phyloP scores from a whole-genome alignment of 1,140 invertebrate species.

The Bombus turneri region DNA sequence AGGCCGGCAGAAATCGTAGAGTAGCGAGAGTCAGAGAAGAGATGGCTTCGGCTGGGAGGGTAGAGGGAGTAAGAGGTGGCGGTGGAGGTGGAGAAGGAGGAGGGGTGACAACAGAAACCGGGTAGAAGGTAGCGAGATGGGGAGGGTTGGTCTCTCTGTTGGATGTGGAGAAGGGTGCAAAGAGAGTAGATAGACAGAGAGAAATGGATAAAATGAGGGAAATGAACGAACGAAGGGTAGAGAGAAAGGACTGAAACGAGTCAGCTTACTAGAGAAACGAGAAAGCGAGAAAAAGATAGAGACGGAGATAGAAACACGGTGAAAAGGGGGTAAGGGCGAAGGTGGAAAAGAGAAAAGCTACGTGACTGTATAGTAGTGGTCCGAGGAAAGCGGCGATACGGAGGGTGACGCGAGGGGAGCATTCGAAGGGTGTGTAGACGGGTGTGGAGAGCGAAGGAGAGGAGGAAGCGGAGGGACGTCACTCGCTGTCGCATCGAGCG shows the following conservation, averaged over 20 bases:
- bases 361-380: neutral
- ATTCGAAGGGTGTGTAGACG: constrained; percentile 21
- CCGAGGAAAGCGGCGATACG: constrained; percentile 29
- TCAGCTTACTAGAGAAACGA: neutral
- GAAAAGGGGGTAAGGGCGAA: constrained; percentile 47
- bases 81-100: constrained; percentile 40
- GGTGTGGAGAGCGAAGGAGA: constrained; percentile 43
- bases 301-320: constrained; percentile 23
- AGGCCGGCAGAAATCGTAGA: constrained; percentile 59
- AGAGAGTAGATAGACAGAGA: neutral
- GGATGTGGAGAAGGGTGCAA: constrained; percentile 33
- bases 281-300: constrained; percentile 22
- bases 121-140: constrained; percentile 54
- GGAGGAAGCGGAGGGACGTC: constrained; percentile 70
- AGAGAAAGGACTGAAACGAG: constrained; percentile 26
- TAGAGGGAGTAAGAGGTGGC: constrained; percentile 3
- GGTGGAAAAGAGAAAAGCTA: constrained; percentile 48
- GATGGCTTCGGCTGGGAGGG: constrained; percentile 28
- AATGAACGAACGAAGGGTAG: constrained; percentile 14
- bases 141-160: constrained; percentile 47
- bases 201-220: neutral
- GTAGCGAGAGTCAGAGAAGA: constrained; percentile 61
- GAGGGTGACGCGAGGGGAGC: constrained; percentile 11
- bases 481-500: constrained; percentile 81
- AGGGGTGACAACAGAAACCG: constrained; percentile 73